These are phyloP conservation scores for Ailuropoda melanoleuca DNA, from an alignment of 2,113 vertebrate species.

Conservation along the genomic window DNA sequence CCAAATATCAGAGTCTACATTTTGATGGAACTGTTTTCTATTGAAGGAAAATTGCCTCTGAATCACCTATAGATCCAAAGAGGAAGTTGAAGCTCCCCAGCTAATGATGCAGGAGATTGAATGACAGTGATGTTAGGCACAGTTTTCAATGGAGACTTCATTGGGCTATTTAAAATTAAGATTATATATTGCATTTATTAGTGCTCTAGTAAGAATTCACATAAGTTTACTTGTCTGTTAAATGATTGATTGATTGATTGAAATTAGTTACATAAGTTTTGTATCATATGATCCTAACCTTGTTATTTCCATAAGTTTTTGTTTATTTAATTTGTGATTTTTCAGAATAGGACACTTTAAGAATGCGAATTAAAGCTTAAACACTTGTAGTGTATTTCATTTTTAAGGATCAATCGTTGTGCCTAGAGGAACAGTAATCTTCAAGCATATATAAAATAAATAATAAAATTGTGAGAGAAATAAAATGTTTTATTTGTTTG, in stretches of 20 bases:
- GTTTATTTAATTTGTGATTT: not conserved
- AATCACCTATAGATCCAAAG: not conserved
- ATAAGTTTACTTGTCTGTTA: not conserved
- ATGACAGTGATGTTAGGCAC: not conserved
- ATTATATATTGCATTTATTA: not conserved
- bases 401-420: not conserved
- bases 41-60: not conserved
- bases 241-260: not conserved
- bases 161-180: not conserved
- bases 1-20: not conserved
- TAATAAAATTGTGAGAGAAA: not conserved
- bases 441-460: not conserved
- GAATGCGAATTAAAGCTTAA: not conserved
- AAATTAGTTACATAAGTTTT: not conserved
- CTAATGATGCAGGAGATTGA: not conserved
- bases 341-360: not conserved
- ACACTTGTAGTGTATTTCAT: not conserved
- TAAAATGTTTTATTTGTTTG: not conserved
- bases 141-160: not conserved
- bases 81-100: not conserved
- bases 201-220: not conserved
- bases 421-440: not conserved
- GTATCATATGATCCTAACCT: not conserved
- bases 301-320: not conserved
- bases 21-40: not conserved